Conservation (phyloP, 1,140 invertebrate genomes). For the Yoshiicerus persimilis region DNA sequence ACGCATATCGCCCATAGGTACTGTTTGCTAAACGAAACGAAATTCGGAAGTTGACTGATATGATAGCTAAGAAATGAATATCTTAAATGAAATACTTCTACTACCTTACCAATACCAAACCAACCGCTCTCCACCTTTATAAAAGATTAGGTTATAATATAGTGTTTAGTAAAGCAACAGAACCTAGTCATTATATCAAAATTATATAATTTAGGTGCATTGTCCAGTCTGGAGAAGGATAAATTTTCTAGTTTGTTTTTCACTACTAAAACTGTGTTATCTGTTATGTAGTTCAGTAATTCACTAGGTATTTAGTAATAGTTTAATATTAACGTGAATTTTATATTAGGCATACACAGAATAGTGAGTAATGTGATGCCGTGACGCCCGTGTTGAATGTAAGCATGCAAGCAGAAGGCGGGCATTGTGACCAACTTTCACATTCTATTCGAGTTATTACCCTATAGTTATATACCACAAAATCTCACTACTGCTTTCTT, state of each 20-base stretch:
- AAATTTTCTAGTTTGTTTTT: neutral
- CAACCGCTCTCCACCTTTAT: too few relatives aligned
- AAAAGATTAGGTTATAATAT: too few relatives aligned
- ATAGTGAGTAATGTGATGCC: neutral
- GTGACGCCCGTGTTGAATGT: neutral
- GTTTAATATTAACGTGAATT: neutral
- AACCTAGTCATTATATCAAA: neutral
- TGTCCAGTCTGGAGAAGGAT: too few relatives aligned
- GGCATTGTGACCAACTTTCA: conserved; percentile 18
- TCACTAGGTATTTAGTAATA: neutral
- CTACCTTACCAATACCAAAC: too few relatives aligned
- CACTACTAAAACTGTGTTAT: too few relatives aligned
- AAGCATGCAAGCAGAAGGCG: conserved; percentile 6
- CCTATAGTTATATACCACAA: too few relatives aligned
- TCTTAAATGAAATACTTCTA: too few relatives aligned
- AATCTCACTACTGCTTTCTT: too few relatives aligned
- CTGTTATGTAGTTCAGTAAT: too few relatives aligned
- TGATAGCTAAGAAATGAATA: neutral
- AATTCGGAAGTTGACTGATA: neutral
- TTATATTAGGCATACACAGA: neutral
- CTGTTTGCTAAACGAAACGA: neutral
- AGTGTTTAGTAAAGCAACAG: neutral
- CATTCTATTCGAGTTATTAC: neutral
- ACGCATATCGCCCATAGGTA: neutral
- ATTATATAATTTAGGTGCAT: too few relatives aligned